These are phyloP conservation scores for Thereva unica DNA, from an alignment of 2,888 invertebrate genomes.

Conservation along the genomic window DNA sequence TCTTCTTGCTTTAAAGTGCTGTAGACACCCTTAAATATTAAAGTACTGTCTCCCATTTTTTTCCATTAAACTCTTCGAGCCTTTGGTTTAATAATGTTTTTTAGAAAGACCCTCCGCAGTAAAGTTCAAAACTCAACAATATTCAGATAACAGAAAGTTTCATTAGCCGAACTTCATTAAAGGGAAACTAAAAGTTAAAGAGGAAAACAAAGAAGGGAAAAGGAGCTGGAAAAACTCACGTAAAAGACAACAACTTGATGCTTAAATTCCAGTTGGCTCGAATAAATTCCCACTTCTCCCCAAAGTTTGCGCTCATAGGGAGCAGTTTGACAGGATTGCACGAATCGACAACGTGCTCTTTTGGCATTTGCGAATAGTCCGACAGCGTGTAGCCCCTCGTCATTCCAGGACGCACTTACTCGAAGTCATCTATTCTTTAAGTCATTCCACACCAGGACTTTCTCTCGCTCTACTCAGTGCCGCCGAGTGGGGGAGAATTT, in stretches of 20 bases:
- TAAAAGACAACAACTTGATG: background rate
- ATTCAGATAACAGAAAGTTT: too few relatives aligned
- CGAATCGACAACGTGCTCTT: background rate
- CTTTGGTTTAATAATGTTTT: too few relatives aligned
- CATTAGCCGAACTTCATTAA: conserved; percentile 14
- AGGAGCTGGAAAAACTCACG: conserved; percentile 10
- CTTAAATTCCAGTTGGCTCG: background rate
- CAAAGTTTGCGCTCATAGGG: background rate
- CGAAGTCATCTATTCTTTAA: conserved; percentile 16
- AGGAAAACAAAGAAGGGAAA: conserved; percentile 17
- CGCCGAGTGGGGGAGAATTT: too few relatives aligned
- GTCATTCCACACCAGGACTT: background rate
- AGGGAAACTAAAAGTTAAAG: conserved; percentile 44
- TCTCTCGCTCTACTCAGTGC: too few relatives aligned
- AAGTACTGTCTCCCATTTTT: too few relatives aligned
- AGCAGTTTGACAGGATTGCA: background rate
- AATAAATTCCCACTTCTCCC: background rate
- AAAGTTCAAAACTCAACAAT: too few relatives aligned
- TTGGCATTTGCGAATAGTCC: conserved; percentile 9
- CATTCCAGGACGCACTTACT: conserved; percentile 17
- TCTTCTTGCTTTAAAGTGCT: too few relatives aligned
- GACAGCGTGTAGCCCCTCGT: conserved; percentile 3
- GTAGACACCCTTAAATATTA: too few relatives aligned
- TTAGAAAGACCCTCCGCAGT: too few relatives aligned
- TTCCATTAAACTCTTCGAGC: too few relatives aligned